Evolutionary conservation across 1,140 invertebrate genomes (phyloP), one percentile per base, ranked within the genome.

Genomic region (Aphis craccivora): DNA sequence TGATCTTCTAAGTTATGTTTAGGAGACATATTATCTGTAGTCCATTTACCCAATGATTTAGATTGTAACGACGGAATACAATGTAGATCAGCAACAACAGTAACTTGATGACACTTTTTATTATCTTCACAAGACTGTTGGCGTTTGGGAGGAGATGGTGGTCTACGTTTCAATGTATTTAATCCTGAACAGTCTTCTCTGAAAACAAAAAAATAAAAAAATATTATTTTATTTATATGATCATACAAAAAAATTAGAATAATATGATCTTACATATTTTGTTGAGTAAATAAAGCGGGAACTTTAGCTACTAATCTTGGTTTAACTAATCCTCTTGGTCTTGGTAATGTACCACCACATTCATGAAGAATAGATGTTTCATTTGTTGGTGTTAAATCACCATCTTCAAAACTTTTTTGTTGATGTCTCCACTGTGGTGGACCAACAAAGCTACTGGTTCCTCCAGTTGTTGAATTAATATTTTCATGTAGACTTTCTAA

Each of bases 221-320:
- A 93, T 30, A 37, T 37, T 14, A 55, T 53, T 53, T 87, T 22
- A 86, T 43, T 40, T 84, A 23, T 37, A 20, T 92, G 25, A 86
- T 30, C 14, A 55, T 43, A 51, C 11, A 40, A 48, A 93, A 40
- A 81, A 91, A 48, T 40, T 35, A 23, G 37, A 40, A 90, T 14
- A 53, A 23, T 94, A 53, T 60, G 92, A 94, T 94, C 94, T 90
- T 94, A 94, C 94, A 94, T 93, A 93, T 94, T 94, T 18, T 94
- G 93, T 91, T 94, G 94, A 60, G 94, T 94, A 81, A 94, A 94
- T 23, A 94, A 97, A 4, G 97, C 97, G 67, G 96, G 96, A 94
- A 98, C 98, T 96, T 98, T 98, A 3, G 98, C 98, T 30, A 98
- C 97, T n/a, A 98, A 98, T 94, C 97, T 95, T 8, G 97, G 97